These are phyloP conservation scores for Camponotus vicinus DNA, from an alignment of 1,140 invertebrate genomes.

Conservation along the genomic window DNA sequence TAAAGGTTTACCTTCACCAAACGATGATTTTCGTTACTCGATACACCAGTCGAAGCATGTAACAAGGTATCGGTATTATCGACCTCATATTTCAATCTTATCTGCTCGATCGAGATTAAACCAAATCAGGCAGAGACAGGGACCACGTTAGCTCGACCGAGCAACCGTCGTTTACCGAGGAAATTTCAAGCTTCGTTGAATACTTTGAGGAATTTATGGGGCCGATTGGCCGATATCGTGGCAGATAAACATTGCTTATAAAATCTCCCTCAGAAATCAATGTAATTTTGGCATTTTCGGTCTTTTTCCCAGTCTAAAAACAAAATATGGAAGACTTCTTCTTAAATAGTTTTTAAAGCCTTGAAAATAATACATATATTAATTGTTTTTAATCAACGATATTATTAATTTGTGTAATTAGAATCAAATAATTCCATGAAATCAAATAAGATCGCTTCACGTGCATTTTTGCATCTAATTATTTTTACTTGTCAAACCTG, in stretches of 20 bases:
- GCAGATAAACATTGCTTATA: slow-evolving; percentile 24
- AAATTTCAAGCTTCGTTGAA: slow-evolving; percentile 65
- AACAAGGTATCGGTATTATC: slow-evolving; percentile 55
- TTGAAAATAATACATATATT: not conserved
- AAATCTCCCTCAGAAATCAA: slow-evolving; percentile 2
- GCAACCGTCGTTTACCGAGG: slow-evolving; percentile 22
- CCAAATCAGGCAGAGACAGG: slow-evolving; percentile 43
- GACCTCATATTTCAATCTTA: slow-evolving; percentile 56
- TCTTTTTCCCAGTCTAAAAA: not conserved
- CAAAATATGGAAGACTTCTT: not conserved
- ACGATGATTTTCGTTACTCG: slow-evolving; percentile 2
- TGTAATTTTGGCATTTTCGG: not conserved
- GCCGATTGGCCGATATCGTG: not conserved
- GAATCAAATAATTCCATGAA: not conserved
- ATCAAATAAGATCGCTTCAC: not conserved
- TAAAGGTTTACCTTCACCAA: slow-evolving; percentile 35
- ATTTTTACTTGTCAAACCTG: not conserved
- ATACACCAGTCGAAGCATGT: slow-evolving; percentile 32
- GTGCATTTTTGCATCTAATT: not conserved
- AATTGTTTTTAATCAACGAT: not conserved
- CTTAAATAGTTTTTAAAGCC: no score
- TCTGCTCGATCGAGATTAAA: slow-evolving; percentile 49
- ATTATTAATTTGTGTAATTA: slow-evolving; percentile 13
- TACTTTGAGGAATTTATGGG: slow-evolving; percentile 50
- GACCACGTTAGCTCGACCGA: slow-evolving; percentile 16